Percentiles rank a stretch among this genome's conserved stretches.
phyloP scores from a whole-genome alignment of 2,113 vertebrate genomes.

The Ptilorrhoa leucosticta region DNA sequence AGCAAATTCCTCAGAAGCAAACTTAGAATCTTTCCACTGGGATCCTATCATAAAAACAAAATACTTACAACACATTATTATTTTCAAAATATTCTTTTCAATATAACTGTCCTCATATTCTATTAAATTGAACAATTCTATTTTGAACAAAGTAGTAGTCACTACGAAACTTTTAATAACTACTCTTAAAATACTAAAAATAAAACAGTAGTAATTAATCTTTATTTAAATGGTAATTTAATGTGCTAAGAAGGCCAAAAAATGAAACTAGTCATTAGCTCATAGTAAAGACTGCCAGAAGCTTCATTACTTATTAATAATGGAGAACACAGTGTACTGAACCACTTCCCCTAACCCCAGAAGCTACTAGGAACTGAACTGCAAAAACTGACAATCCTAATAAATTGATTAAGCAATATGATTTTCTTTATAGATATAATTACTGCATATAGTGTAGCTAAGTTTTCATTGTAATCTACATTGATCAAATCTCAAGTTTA shows the following conservation, averaged over 20 bases:
- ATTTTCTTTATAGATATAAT: background rate
- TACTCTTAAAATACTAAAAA: conserved; percentile 57
- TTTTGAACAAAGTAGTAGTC: conserved; percentile 37
- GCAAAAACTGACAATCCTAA: conserved; percentile 1
- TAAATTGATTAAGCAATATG: background rate
- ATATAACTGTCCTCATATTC: background rate
- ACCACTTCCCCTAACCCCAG: conserved; percentile 5
- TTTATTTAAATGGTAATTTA: conserved; percentile 61
- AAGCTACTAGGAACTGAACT: conserved; percentile 5
- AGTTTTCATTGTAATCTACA: background rate
- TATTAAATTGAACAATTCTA: background rate
- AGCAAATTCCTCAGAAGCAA: background rate
- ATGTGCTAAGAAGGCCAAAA: conserved; percentile 39
- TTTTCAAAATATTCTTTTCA: background rate
- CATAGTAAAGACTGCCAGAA: conserved; percentile 51
- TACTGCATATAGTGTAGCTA: background rate
- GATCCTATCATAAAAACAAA: background rate
- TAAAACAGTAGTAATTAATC: conserved; percentile 53
- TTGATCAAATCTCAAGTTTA: background rate
- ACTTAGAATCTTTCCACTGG: background rate
- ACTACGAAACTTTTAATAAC: conserved; percentile 53
- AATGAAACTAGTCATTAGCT: conserved; percentile 56
- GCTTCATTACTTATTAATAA: conserved; percentile 60
- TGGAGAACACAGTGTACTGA: conserved; percentile 35
- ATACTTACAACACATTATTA: background rate